Evolutionary conservation across 2,113 vertebrate species (phyloP), one percentile per base, ranked within the genome.

Genomic region (Trochalopteron elliotii): DNA sequence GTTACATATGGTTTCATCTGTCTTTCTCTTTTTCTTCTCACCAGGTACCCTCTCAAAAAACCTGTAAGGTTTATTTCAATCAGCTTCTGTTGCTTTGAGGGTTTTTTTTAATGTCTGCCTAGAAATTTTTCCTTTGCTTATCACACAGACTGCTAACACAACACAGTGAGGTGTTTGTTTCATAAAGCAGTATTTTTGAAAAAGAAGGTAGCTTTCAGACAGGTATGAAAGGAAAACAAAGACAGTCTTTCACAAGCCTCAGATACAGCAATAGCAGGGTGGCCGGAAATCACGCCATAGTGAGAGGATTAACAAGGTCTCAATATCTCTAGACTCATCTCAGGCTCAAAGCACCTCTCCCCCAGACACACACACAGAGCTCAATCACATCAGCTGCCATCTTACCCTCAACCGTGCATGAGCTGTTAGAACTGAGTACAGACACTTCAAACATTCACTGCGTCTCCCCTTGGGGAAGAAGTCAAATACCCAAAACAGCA

Each of bases 111-210:
- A 49, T 5, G 4, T 49, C 45, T 87, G 14, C 49, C 27, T 47
- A 69, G 77, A 72, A 83, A 18, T 44, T 78, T 74, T 89, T 68
- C 40, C 60, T 89, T 89, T 49, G 30, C 44, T 79, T 68, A 83
- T 47, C n/a, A 53, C 0, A 3, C 19, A 3, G 2, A 45, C 33
- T 63, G 39, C 19, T 31, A 70, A 21, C 1, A 2, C 10, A 56
- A 37, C 37, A 57, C 23, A 55, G 10, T 1, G 8, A 87, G 20
- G 30, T 39, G 44, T 47, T 79, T 68, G 52, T 47, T 92, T 56
- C 72, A 64, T 7, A 49, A 44, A 69, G 42, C 10, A 60, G 13
- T 27, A 16, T 20, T 65, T 83, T 19, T 61, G 18, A 31, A 88
- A 90, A 63, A 60, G 12, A 39, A 52, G 25, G 13, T 2, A 3